phyloP scores from a whole-genome alignment of 2,113 vertebrate species.

The Himantopus leucocephalus region DNA sequence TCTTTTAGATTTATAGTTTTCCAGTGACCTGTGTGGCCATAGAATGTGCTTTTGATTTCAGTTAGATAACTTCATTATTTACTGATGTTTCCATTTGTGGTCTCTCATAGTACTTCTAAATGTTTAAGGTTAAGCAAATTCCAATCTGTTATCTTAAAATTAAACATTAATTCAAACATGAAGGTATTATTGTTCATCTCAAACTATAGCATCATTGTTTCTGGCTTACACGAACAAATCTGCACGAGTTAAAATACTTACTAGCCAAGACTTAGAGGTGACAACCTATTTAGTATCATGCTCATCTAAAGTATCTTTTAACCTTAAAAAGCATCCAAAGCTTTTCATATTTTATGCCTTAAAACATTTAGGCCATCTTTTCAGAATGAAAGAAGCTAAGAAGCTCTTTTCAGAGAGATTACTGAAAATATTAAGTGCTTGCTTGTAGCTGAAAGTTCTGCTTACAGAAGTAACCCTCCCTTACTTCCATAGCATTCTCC shows the following conservation, averaged over 20 bases:
- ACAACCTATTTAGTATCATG: neutral
- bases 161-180: neutral
- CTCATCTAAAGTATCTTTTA: neutral
- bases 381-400: neutral
- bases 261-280: neutral
- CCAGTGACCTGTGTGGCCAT: neutral
- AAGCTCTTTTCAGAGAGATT: neutral
- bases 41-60: neutral
- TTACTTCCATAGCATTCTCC: neutral
- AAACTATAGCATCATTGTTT: neutral
- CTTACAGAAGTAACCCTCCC: neutral
- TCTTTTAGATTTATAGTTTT: neutral
- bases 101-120: neutral
- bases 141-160: neutral
- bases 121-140: neutral
- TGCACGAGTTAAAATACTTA: neutral
- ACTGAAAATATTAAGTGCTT: neutral
- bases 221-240: neutral
- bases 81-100: neutral
- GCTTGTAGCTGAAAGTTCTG: neutral
- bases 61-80: neutral
- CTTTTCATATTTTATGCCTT: neutral
- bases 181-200: neutral
- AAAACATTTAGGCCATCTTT: neutral
- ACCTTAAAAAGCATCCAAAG: neutral